Base-by-base conservation (phyloP, 2,888 invertebrate genomes). In the Lottia scabra region DNA sequence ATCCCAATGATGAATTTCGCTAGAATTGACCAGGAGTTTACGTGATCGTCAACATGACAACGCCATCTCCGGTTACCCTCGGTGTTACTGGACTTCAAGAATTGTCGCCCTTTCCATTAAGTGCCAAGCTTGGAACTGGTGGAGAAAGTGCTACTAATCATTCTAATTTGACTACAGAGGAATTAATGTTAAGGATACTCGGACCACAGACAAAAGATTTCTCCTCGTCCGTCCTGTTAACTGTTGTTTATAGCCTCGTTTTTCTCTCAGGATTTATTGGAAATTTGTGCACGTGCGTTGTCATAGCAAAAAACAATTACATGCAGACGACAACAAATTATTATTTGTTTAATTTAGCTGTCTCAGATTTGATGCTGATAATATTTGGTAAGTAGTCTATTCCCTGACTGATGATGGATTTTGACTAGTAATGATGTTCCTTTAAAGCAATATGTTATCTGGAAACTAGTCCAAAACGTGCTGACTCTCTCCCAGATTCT, bases 271-370 rank as follows among this genome's bases (percentile, higher is more conserved):
- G 82, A 16, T 72, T 78, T 27, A 43, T 80, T 12, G 82, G 82
- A 43, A 83, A 82, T 70, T 69, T 78, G 19, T 79, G 79, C 72
- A 83, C 83, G 27, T 82, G 81, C 72, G 65, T 82, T 67, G 81
- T 83, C 23, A 83, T 83, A 56, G 74, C 76, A 10, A 72, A 71
- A 27, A 82, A 80, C 68, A 92, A 93, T 0, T 92, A 93, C 2
- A 94, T 97, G 93, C 96, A 95, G 84, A 95, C 95, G 0, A 94
- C 96, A 0, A 97, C 96, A 0, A 96, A 97, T 87, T 96, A 95
- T 87, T 97, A 96, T 87, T 91, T 97, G 68, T 95, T 96, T 91
- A 96, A 94, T 86, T 90, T 97, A 90, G 96, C 96, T n/a, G 90
- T 95, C 77, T 95, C 95, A 1, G 96, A 96, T 88, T 91, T 96